Percentiles rank a stretch among this genome's conserved stretches.
phyloP scores from a whole-genome alignment of 1,140 invertebrate species.

The Euura saliciscinereae region DNA sequence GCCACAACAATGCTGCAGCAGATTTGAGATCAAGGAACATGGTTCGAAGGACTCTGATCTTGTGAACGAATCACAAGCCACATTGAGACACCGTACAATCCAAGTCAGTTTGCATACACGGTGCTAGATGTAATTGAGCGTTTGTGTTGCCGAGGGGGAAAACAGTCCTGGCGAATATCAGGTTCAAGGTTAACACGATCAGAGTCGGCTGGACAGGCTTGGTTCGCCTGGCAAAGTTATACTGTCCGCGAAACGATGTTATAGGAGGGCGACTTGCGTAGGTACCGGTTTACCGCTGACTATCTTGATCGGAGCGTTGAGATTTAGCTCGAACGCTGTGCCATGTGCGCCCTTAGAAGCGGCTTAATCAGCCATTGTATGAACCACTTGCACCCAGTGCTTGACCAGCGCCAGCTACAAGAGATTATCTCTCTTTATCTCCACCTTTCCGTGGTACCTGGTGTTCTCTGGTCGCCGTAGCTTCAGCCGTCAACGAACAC shows the following conservation, averaged over 20 bases:
- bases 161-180: neutral
- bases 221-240: neutral
- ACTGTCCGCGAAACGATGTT: neutral
- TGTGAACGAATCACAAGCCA: neutral
- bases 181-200: slow-evolving; percentile 4
- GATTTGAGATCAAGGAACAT: too few relatives aligned
- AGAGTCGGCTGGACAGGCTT: neutral
- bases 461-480: neutral
- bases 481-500: too few relatives aligned
- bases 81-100: neutral
- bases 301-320: slow-evolving; percentile 43
- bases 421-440: neutral
- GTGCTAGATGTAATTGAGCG: neutral
- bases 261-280: neutral
- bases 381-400: slow-evolving; percentile 24
- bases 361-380: slow-evolving; percentile 51
- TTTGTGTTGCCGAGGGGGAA: neutral
- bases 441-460: neutral
- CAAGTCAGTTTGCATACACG: neutral
- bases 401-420: slow-evolving; percentile 7
- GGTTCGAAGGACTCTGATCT: neutral
- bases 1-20: too few relatives aligned
- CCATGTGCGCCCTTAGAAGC: slow-evolving; percentile 47
- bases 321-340: slow-evolving; percentile 32
- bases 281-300: slow-evolving; percentile 25